phyloP scores from a whole-genome alignment of 2,888 invertebrate species.

The Melanargia galathea region DNA sequence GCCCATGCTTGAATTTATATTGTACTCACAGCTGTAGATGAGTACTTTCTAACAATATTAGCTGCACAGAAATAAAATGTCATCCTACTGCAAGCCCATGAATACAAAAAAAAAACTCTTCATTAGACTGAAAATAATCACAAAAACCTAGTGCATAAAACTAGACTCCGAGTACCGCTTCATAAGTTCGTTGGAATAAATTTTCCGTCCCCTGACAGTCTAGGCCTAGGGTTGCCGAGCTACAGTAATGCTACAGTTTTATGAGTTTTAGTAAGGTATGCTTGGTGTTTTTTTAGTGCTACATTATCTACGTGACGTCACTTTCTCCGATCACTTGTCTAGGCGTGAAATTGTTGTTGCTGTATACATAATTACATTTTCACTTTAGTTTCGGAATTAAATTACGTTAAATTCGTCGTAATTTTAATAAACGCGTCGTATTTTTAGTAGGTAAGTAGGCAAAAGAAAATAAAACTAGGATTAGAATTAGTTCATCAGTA shows the following conservation, averaged over 20 bases:
- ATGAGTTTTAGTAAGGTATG: background rate
- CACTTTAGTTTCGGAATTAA: too few relatives aligned
- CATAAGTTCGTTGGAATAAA: slow-evolving; percentile 36
- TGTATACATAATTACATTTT: too few relatives aligned
- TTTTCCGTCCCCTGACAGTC: slow-evolving; percentile 13
- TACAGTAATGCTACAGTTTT: background rate
- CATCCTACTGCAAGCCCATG: slow-evolving; percentile 8
- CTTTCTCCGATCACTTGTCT: too few relatives aligned
- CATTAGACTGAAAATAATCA: slow-evolving; percentile 20
- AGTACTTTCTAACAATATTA: background rate
- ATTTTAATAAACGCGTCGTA: too few relatives aligned
- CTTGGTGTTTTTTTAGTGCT: background rate
- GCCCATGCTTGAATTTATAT: too few relatives aligned
- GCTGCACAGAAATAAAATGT: background rate
- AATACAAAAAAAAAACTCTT: slow-evolving; percentile 19
- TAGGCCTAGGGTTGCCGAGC: slow-evolving; percentile 6
- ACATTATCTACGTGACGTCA: too few relatives aligned
- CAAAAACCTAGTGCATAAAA: slow-evolving; percentile 15
- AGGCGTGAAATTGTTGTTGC: too few relatives aligned
- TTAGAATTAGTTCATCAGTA: too few relatives aligned
- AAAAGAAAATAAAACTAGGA: too few relatives aligned
- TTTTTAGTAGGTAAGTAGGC: too few relatives aligned
- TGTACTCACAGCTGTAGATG: background rate
- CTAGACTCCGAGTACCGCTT: slow-evolving; percentile 17
- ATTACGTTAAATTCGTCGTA: too few relatives aligned